A percentile compares a stretch with the other conserved stretches of the same genome.
phyloP scores from a whole-genome alignment of 2,113 vertebrate species.

The Microcebus jonahi region DNA sequence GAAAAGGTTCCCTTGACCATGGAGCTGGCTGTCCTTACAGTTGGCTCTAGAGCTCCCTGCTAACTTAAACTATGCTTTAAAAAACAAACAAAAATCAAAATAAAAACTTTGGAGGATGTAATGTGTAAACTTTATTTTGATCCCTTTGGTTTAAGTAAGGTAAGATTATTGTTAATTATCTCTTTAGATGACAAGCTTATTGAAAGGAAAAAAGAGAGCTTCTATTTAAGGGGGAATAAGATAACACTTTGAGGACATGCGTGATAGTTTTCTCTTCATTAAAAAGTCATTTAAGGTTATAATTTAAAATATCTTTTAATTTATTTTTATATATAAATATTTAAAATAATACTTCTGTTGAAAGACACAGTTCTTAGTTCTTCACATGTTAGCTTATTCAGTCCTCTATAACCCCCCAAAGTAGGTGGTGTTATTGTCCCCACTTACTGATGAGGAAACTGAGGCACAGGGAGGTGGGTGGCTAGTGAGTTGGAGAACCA shows the following conservation, averaged over 20 bases:
- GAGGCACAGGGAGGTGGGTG: no score
- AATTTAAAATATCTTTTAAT: slow-evolving; percentile 46
- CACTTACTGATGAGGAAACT: neutral
- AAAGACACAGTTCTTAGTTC: neutral
- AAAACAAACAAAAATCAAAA: neutral
- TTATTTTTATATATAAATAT: neutral
- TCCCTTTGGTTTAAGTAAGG: slow-evolving; percentile 44
- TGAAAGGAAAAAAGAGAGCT: neutral
- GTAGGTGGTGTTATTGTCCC: neutral
- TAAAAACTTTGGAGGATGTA: neutral
- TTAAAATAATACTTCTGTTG: neutral
- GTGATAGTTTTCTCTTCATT: slow-evolving; percentile 7
- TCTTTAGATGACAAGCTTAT: slow-evolving; percentile 28
- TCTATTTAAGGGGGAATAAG: slow-evolving; percentile 29
- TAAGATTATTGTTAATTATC: slow-evolving; percentile 40
- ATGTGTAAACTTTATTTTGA: slow-evolving; percentile 36
- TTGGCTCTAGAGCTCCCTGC: neutral
- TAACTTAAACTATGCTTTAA: neutral
- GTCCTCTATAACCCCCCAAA: neutral
- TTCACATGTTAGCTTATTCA: neutral
- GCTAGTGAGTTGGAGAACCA: no score
- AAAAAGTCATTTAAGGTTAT: slow-evolving; percentile 29
- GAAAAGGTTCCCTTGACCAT: accelerated
- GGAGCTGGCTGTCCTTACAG: neutral
- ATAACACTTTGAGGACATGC: neutral